phyloP scores from a whole-genome alignment of 2,113 vertebrate species.

The Campylomormyrus numenius region DNA sequence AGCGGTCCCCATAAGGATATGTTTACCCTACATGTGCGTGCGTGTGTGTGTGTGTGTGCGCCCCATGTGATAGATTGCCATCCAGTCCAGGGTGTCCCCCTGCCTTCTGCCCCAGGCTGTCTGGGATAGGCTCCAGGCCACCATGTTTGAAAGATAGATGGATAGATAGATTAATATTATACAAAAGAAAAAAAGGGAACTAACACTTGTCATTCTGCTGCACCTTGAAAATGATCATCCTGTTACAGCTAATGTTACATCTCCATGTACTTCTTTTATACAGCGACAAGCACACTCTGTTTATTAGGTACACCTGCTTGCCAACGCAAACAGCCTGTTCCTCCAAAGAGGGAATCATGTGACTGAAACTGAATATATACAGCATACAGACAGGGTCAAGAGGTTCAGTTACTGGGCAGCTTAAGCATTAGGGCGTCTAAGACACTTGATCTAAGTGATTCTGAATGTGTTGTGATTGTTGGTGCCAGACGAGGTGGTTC shows the following conservation, averaged over 20 bases:
- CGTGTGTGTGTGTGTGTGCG: no score
- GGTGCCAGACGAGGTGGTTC: background rate
- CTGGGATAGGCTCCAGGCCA: background rate
- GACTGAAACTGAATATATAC: slow-evolving; percentile 3
- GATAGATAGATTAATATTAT: background rate
- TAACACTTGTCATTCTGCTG: background rate
- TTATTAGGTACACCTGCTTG: background rate
- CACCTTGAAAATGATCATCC: background rate
- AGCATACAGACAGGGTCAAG: background rate
- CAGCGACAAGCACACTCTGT: background rate
- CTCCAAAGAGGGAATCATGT: background rate
- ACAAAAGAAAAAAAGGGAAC: background rate
- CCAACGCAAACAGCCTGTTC: background rate
- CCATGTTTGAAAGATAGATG: background rate
- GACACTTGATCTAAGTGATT: background rate
- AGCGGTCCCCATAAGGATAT: no score
- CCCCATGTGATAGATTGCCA: background rate
- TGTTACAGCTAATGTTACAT: background rate
- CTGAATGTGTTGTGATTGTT: background rate
- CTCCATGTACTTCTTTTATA: background rate
- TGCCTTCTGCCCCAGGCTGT: background rate
- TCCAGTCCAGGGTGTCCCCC: background rate
- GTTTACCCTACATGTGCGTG: no score
- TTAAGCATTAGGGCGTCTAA: background rate
- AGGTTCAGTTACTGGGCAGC: background rate